Percentiles rank a stretch among this genome's conserved stretches.
These are phyloP conservation scores for Mystacornis crossleyi DNA, from an alignment of 2,113 vertebrate genomes.

Conservation along the genomic window DNA sequence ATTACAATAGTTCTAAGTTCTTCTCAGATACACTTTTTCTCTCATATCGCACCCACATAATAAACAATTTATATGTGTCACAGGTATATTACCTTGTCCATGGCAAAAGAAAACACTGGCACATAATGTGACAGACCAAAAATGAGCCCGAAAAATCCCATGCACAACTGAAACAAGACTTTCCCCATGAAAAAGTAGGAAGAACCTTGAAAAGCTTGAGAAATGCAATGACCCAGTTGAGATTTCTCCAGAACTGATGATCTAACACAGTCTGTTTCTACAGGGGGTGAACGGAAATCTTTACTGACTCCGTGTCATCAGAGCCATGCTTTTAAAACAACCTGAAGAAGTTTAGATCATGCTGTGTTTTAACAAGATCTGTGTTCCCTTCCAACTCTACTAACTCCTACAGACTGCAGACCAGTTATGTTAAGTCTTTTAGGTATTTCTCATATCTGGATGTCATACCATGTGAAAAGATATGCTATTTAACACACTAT, in stretches of 20 bases:
- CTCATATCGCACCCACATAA: accelerated
- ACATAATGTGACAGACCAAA: neutral
- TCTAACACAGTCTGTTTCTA: neutral
- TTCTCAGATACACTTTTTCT: neutral
- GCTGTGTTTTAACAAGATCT: neutral
- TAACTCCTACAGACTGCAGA: neutral
- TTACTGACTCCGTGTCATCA: neutral
- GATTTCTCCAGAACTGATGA: neutral
- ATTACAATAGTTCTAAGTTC: neutral
- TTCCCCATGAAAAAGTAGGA: neutral
- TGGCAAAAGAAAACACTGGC: neutral
- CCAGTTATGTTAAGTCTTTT: neutral
- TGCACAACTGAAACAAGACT: neutral
- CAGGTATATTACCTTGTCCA: neutral
- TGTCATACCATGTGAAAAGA: neutral
- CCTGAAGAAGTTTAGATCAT: neutral
- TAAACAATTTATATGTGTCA: neutral
- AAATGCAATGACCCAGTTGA: neutral
- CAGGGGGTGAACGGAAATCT: neutral
- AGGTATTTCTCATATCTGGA: neutral
- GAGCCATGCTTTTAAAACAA: neutral
- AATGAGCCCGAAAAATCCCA: neutral
- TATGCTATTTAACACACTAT: neutral
- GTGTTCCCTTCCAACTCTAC: neutral
- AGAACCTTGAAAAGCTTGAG: neutral